Conservation (phyloP, 2,113 vertebrate genomes). For the Ochotona princeps region DNA sequence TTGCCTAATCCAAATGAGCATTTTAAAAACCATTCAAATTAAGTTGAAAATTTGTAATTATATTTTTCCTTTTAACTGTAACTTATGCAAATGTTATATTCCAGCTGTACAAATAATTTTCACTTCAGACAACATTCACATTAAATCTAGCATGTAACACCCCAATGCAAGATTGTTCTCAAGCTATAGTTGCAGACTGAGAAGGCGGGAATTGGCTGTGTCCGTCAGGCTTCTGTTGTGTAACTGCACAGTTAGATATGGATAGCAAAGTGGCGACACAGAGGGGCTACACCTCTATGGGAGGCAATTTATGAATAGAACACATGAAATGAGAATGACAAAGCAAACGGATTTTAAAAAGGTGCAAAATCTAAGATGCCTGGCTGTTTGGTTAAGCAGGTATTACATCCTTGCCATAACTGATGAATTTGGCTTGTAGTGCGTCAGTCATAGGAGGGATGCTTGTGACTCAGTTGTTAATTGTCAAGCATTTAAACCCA, state of each 20-base stretch:
- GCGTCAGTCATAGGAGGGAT: slow-evolving; percentile 53
- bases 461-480: slow-evolving; percentile 54
- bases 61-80: slow-evolving; percentile 76
- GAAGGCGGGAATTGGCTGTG: slow-evolving; percentile 14
- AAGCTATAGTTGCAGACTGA: slow-evolving; percentile 37
- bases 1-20: slow-evolving; percentile 69
- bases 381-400: not conserved
- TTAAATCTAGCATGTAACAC: slow-evolving; percentile 64
- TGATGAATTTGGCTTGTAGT: slow-evolving; percentile 30
- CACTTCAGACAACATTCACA: slow-evolving; percentile 59
- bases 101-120: slow-evolving; percentile 80
- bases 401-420: not conserved
- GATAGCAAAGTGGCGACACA: not conserved
- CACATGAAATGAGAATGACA: not conserved
- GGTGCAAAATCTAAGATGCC: not conserved
- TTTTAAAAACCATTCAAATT: slow-evolving; percentile 76
- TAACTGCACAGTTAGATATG: not conserved
- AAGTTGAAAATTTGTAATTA: slow-evolving; percentile 74
- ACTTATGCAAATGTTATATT: slow-evolving; percentile 73
- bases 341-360: slow-evolving; percentile 6
- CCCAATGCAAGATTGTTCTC: slow-evolving; percentile 13
- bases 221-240: not conserved
- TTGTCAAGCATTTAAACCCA: slow-evolving; percentile 65
- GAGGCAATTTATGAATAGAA: not conserved
- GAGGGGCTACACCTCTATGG: not conserved